Evolutionary conservation across 2,888 invertebrate genomes (phyloP), one percentile per base, ranked within the genome.

Genomic region (Metalampra italica): DNA sequence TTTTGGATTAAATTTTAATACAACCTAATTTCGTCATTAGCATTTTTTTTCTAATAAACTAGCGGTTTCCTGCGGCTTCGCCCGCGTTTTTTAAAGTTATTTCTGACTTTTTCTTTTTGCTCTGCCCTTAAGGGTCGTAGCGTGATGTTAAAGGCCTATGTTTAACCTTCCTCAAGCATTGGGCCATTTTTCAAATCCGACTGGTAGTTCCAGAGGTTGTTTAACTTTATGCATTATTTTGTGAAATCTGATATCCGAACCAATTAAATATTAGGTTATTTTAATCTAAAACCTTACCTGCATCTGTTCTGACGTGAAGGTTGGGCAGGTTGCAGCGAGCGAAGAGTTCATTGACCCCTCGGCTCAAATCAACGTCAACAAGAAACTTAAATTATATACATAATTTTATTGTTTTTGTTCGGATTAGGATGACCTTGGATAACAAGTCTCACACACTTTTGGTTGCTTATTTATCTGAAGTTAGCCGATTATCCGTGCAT

Each of bases 371-470:
- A n/a, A n/a, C 49, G 11, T 40, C 22, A 22, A 22, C 22, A 22
- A 22, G 22, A 22, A 22, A 22, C 22, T 22, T 22, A 22, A 22
- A 22, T 3, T 22, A 22, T 3, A 22, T 22, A 38, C 13, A 39
- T 22, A 39, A 29, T 13, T 46, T 22, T 30, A 40, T 30, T 36
- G 9, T 37, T 11, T 36, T 47, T 45, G 22, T 37, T 32, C 7
- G 39, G 22, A 22, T 22, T 22, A 5, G 22, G 22, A 22, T 22
- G 2, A 22, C 3, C 22, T 22, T 22, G 22, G 5, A 22, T 22
- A 22, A 22, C 5, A 22, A 22, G 22, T 22, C 22, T 22, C 5
- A 22, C 75, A 77, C 65, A 55, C 59, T 54, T 56, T 60, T 37
- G n/a, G 22, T 40, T 40, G 39, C 22, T 40, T 40, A 40, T 15